Evolutionary conservation across 2,888 invertebrate species (phyloP), one percentile per base, ranked within the genome.

Genomic region (Sabatieria punctata): DNA sequence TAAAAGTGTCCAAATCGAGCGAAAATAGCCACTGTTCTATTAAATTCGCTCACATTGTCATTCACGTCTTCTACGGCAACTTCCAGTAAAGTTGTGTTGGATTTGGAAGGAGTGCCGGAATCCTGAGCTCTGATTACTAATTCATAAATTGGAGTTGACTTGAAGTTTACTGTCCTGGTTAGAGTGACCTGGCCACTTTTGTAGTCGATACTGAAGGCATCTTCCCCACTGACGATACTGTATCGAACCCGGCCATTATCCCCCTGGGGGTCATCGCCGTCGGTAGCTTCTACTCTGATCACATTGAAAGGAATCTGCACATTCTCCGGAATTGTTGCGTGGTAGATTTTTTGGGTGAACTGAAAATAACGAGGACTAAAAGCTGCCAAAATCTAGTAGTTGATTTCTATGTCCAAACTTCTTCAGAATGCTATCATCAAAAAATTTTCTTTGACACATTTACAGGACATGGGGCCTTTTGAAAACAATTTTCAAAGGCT

Each of bases 61-160:
- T 93, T 93, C 0, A 86, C 79, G 64, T 93, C 91, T 51, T 78
- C 76, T 0, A 93, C 83, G 64, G 82, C 83, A 0, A 93, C 78
- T 46, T 86, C 70, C 13, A 93, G 72, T 60, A 85, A 83, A 0
- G 89, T 89, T 1, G 85, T 89, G 67, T 91, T 93, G 0, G 86
- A 85, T 21, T 84, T 75, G 0, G 85, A 81, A 0, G 89, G 88
- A 59, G 80, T 80, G 1, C 91, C 93, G 2, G 85, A 84, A 62
- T 93, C 93, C 70, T 89, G 88, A 1, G 91, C 91, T 50, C 91
- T 74, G 18, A 93, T 80, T 21, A 85, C 84, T 41, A 93, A 74
- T 15, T 86, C 75, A 67, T 86, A 91, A 60, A 78, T 82, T 45
- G 82, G 73, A 36, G 80, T 76, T 52, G 78, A 78, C 68, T 93